A percentile compares a stretch with the other conserved stretches of the same genome.
phyloP scores from a whole-genome alignment of 1,140 invertebrate genomes.

The Drosophila malerkotliana region DNA sequence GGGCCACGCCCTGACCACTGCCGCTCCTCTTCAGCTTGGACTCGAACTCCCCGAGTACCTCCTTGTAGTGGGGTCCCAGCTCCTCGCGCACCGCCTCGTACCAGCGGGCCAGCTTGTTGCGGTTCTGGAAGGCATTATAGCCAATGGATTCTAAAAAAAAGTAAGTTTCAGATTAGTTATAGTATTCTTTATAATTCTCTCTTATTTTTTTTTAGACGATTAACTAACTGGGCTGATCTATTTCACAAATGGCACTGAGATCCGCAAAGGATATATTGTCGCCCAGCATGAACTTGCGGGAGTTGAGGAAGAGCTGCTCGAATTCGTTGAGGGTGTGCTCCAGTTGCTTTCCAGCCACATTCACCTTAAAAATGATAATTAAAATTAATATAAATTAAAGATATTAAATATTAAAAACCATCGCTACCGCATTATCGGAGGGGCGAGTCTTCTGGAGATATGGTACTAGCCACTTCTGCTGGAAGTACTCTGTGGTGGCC shows the following conservation, averaged over 20 bases:
- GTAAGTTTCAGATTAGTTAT: background rate
- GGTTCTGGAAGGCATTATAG: slow-evolving; percentile 86
- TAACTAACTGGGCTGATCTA: slow-evolving; percentile 90
- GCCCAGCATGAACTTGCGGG: slow-evolving; percentile 88
- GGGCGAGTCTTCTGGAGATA: slow-evolving; percentile 83
- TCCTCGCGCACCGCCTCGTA: slow-evolving; percentile 86
- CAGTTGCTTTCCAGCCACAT: slow-evolving; percentile 85
- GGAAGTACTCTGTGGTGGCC: slow-evolving; percentile 89
- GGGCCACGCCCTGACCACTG: slow-evolving; percentile 57
- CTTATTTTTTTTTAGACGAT: background rate
- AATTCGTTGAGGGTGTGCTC: slow-evolving; percentile 86
- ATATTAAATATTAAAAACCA: no score
- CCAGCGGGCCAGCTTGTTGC: slow-evolving; percentile 87
- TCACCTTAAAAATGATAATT: slow-evolving; percentile 44
- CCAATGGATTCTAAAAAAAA: slow-evolving; percentile 85
- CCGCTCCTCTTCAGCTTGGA: slow-evolving; percentile 60
- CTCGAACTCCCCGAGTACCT: slow-evolving; percentile 67
- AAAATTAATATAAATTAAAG: no score
- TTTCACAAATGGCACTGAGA: slow-evolving; percentile 91
- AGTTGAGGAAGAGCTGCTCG: slow-evolving; percentile 87
- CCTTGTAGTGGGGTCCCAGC: slow-evolving; percentile 84
- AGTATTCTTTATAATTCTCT: background rate
- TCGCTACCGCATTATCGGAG: slow-evolving; percentile 43
- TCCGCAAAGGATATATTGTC: slow-evolving; percentile 90
- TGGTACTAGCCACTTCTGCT: slow-evolving; percentile 86